These are phyloP conservation scores for Salticus scenicus DNA, from an alignment of 2,888 invertebrate species.

Conservation along the genomic window DNA sequence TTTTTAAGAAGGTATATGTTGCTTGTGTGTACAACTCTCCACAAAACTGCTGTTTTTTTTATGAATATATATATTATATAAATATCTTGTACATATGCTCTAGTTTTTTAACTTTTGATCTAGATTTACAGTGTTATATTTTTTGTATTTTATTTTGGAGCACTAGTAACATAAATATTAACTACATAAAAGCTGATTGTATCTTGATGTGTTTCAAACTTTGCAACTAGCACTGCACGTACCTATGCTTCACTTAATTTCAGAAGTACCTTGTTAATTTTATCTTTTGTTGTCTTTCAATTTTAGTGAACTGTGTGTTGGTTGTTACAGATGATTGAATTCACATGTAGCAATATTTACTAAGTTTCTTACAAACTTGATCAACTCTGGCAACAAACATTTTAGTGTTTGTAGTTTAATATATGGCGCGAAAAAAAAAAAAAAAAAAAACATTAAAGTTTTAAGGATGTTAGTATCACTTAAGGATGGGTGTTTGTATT, in stretches of 20 bases:
- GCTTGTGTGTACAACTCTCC: slow-evolving; percentile 45
- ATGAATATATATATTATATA: slow-evolving; percentile 58
- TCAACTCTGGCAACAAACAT: too few relatives aligned
- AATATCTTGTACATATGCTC: slow-evolving; percentile 66
- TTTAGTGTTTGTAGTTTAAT: too few relatives aligned
- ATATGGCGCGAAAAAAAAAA: too few relatives aligned
- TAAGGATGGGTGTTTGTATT: too few relatives aligned
- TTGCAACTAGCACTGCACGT: slow-evolving; percentile 26
- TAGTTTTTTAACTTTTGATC: slow-evolving; percentile 68
- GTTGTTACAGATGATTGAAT: too few relatives aligned
- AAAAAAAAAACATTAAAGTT: too few relatives aligned
- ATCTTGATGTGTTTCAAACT: slow-evolving; percentile 22
- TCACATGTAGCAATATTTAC: too few relatives aligned
- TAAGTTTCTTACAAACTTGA: too few relatives aligned
- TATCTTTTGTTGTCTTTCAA: slow-evolving; percentile 4
- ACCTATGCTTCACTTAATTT: background rate
- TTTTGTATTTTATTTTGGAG: slow-evolving; percentile 69
- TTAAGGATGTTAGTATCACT: too few relatives aligned
- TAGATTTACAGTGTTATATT: slow-evolving; percentile 68
- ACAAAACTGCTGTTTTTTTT: slow-evolving; percentile 59
- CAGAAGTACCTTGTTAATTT: slow-evolving; percentile 12
- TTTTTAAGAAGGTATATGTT: background rate
- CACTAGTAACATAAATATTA: slow-evolving; percentile 53
- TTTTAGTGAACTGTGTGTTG: background rate
- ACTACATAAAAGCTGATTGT: slow-evolving; percentile 30